A percentile compares a stretch with the other conserved stretches of the same genome.
Evolutionary conservation across 2,113 vertebrate genomes (phyloP).

Genomic region (Lasiurus cinereus): DNA sequence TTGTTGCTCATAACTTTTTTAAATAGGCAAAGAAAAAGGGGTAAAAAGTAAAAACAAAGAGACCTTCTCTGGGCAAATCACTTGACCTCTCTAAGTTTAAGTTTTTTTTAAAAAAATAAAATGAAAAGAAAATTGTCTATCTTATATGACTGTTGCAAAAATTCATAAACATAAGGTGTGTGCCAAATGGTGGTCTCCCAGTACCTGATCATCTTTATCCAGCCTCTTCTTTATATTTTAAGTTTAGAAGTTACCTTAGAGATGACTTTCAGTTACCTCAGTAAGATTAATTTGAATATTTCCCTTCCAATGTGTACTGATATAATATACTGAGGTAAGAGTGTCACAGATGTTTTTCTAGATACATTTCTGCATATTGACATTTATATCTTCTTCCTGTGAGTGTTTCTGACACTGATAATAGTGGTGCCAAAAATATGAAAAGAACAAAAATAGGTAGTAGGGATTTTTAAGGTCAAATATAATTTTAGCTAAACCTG

Average conservation of each 20-base stretch:
- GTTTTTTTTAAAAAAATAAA: background rate
- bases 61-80: background rate
- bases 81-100: background rate
- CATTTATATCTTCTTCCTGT: slow-evolving; percentile 30
- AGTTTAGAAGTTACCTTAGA: background rate
- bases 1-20: background rate
- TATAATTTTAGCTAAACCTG: slow-evolving; percentile 4
- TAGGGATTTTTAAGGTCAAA: slow-evolving; percentile 37
- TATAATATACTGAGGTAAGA: background rate
- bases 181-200: background rate
- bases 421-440: slow-evolving; percentile 56
- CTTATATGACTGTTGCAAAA: background rate
- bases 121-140: background rate
- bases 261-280: background rate
- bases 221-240: background rate
- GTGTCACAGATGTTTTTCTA: background rate
- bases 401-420: slow-evolving; percentile 13
- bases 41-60: background rate
- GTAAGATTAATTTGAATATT: background rate
- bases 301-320: background rate
- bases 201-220: background rate
- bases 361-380: slow-evolving; percentile 13
- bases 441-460: slow-evolving; percentile 37
- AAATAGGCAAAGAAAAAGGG: background rate
- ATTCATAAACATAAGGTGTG: background rate